Evolutionary conservation across 2,888 invertebrate genomes (phyloP).

Genomic region (Leptothorax acervorum): DNA sequence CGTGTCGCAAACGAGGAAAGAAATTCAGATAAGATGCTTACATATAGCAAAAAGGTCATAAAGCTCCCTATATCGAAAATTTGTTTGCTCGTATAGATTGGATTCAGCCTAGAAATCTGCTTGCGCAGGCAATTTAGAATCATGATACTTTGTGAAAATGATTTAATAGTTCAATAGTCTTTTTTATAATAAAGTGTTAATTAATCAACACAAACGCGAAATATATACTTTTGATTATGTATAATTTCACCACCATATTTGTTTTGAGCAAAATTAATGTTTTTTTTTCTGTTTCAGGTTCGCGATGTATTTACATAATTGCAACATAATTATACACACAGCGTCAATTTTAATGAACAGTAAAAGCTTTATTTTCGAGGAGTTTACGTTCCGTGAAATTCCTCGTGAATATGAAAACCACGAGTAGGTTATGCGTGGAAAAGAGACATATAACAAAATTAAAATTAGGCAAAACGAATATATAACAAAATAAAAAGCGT

Average conservation of each 20-base stretch:
- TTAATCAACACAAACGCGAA: background rate
- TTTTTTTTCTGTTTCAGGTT: background rate
- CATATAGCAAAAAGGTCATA: background rate
- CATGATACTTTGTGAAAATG: background rate
- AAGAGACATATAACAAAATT: background rate
- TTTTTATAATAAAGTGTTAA: background rate
- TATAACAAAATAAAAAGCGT: background rate
- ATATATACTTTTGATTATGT: background rate
- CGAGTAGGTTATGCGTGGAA: background rate
- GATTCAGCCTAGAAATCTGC: background rate
- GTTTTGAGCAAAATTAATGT: background rate
- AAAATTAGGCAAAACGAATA: background rate
- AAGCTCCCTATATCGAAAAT: background rate
- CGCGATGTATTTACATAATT: background rate
- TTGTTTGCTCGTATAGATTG: background rate
- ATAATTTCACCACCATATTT: background rate
- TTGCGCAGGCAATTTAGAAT: background rate
- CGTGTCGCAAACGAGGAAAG: conserved; percentile 29
- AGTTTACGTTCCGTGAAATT: background rate
- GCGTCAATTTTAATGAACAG: background rate
- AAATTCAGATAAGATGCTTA: conserved; percentile 35
- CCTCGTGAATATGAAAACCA: background rate
- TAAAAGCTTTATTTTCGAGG: background rate
- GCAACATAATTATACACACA: background rate
- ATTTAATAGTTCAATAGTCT: background rate